Conservation (phyloP, 2,113 vertebrate species). For the Eurystomus gularis region DNA sequence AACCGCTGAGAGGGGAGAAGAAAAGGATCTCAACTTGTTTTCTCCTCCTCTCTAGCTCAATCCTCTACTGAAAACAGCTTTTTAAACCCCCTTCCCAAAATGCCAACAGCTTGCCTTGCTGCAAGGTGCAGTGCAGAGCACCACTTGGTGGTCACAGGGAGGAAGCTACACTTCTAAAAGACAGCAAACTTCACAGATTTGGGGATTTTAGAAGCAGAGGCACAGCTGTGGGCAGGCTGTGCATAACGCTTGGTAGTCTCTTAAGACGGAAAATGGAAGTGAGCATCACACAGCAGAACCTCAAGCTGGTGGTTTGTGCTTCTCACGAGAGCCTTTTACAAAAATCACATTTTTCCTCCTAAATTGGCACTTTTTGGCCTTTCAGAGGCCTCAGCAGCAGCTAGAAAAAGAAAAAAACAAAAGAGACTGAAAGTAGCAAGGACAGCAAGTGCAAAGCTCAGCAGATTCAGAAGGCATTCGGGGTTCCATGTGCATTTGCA, state of each 20-base stretch:
- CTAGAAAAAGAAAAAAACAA: not conserved
- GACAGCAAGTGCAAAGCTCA: not conserved
- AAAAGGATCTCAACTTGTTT: not conserved
- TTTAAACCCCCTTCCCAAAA: not conserved
- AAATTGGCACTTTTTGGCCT: not conserved
- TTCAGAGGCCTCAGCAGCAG: not conserved
- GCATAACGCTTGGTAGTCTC: rapidly evolving
- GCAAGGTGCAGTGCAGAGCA: conserved; percentile 6
- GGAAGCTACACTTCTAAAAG: not conserved
- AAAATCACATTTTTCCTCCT: rapidly evolving
- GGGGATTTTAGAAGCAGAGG: not conserved
- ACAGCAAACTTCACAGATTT: not conserved
- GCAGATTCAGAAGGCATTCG: not conserved
- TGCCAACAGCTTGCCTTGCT: not conserved
- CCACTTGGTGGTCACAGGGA: conserved; percentile 52
- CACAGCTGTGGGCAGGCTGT: not conserved
- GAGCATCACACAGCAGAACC: not conserved
- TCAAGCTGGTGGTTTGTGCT: not conserved
- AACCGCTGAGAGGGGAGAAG: not conserved
- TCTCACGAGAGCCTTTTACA: rapidly evolving
- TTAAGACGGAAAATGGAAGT: rapidly evolving
- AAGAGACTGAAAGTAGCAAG: not conserved
- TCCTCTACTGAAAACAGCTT: not conserved
- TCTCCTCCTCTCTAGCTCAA: not conserved
- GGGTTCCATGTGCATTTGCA: not conserved